These are phyloP conservation scores for Bryconaethiops microstoma DNA, from an alignment of 2,797 vertebrate species.

Conservation along the genomic window DNA sequence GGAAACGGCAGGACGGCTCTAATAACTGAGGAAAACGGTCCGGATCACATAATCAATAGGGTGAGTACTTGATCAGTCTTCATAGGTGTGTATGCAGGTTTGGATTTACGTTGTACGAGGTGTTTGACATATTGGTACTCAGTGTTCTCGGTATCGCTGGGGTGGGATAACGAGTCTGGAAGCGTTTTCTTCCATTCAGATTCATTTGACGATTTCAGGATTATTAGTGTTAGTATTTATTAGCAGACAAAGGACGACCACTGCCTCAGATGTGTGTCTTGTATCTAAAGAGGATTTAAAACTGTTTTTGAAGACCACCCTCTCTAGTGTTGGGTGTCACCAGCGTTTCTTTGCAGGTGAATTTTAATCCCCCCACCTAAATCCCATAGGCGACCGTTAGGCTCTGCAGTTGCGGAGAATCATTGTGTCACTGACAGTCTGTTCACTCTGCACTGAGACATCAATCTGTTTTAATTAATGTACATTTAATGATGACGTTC, in stretches of 20 bases:
- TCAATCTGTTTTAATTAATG: background rate
- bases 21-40: background rate
- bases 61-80: background rate
- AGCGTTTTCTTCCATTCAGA: too few relatives aligned
- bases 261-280: too few relatives aligned
- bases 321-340: constrained; percentile 1
- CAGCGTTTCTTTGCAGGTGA: background rate
- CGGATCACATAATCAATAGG: background rate
- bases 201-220: too few relatives aligned
- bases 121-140: too few relatives aligned
- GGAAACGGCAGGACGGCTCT: background rate
- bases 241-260: background rate
- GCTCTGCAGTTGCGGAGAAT: background rate
- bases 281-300: too few relatives aligned
- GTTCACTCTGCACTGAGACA: background rate
- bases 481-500: background rate
- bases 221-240: background rate
- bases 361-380: background rate
- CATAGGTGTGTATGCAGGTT: background rate
- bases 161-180: too few relatives aligned
- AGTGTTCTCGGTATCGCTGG: too few relatives aligned
- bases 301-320: background rate
- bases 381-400: background rate
- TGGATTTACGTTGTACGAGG: too few relatives aligned
- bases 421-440: background rate